Evolutionary conservation across 1,140 invertebrate species (phyloP).

Genomic region (Trissolcus basalis): DNA sequence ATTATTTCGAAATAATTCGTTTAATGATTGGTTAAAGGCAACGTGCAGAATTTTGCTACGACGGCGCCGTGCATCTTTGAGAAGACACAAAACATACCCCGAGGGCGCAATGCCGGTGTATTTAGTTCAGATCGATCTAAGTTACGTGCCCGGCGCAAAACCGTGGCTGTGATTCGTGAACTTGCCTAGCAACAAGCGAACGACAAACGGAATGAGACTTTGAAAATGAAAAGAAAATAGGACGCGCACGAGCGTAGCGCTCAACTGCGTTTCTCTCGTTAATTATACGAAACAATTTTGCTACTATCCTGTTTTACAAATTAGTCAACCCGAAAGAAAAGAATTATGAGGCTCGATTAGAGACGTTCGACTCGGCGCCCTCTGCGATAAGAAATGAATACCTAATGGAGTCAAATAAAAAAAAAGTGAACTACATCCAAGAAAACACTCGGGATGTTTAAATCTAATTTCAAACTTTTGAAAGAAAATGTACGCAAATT

Average conservation of each 20-base stretch:
- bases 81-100: conserved; percentile 57
- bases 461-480: too few species aligned
- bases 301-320: conserved; percentile 17
- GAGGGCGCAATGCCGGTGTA: conserved; percentile 50
- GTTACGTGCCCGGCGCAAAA: conserved; percentile 59
- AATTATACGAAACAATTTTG: conserved; percentile 39
- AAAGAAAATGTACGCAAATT: too few species aligned
- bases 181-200: conserved; percentile 63
- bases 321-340: conserved; percentile 9
- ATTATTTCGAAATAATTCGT: conserved; percentile 49
- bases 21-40: conserved; percentile 52
- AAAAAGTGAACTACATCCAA: too few species aligned
- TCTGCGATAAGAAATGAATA: too few species aligned
- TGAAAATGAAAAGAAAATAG: conserved; percentile 56
- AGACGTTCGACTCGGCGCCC: background rate
- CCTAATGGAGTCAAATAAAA: too few species aligned
- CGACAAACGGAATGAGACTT: conserved; percentile 55
- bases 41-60: conserved; percentile 34
- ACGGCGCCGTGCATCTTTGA: conserved; percentile 48
- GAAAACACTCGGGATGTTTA: too few species aligned
- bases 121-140: conserved; percentile 63
- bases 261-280: conserved; percentile 30
- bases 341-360: conserved; percentile 9
- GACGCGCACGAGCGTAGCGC: conserved; percentile 21
- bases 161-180: conserved; percentile 60